A percentile compares a stretch with the other conserved stretches of the same genome.
Conservation (phyloP, 2,113 vertebrate genomes). For the Microcebus lehilahytsara region DNA sequence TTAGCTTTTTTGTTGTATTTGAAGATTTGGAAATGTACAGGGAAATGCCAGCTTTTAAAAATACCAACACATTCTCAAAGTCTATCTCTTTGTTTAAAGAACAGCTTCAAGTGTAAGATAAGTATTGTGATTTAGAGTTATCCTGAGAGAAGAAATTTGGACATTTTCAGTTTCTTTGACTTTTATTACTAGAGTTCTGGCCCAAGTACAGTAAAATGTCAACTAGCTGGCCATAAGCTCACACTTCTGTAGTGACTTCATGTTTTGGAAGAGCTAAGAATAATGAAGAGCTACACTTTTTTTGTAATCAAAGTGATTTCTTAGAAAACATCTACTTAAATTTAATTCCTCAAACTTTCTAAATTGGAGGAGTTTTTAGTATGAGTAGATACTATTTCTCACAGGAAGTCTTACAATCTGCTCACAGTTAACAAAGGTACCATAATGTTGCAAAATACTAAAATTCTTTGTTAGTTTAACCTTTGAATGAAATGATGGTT, state of each 20-base stretch:
- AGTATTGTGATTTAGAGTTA: neutral
- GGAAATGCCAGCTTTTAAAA: neutral
- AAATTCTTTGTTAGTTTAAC: constrained; percentile 17
- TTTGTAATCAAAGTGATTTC: no score
- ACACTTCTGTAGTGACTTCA: no score
- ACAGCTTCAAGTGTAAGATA: neutral
- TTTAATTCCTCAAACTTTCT: no score
- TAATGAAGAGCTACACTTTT: no score
- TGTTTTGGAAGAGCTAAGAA: no score
- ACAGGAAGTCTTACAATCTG: neutral
- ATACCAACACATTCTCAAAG: neutral
- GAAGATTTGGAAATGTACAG: neutral
- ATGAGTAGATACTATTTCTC: neutral
- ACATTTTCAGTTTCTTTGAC: constrained; percentile 27
- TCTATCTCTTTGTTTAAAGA: neutral
- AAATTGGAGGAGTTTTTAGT: no score
- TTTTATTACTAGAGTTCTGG: neutral
- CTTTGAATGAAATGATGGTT: neutral
- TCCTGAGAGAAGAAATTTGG: neutral
- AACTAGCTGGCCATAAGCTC: neutral
- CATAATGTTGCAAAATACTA: neutral
- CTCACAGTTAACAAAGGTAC: neutral
- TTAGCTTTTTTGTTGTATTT: neutral
- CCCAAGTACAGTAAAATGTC: neutral
- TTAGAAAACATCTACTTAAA: no score